Percentiles rank a stretch among this genome's conserved stretches.
phyloP scores from a whole-genome alignment of 2,888 invertebrate genomes.

The Druceiella hillmani region DNA sequence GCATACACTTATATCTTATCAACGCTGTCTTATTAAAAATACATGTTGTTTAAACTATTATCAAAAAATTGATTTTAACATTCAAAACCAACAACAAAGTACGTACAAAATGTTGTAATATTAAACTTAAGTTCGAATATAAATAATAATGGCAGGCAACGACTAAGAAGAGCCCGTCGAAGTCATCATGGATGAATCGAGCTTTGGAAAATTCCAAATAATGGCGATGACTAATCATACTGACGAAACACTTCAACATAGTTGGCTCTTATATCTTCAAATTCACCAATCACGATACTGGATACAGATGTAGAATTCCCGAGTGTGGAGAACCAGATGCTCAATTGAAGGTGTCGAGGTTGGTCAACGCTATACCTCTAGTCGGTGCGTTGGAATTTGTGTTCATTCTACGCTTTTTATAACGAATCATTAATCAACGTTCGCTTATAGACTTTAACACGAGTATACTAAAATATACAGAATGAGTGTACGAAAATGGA shows the following conservation, averaged over 20 bases:
- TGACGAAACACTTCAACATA: neutral
- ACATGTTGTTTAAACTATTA: too few relatives aligned
- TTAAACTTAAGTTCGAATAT: too few relatives aligned
- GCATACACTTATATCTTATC: too few relatives aligned
- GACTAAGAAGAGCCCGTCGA: too few relatives aligned
- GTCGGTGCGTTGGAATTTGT: too few relatives aligned
- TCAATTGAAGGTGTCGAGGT: neutral
- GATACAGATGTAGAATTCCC: neutral
- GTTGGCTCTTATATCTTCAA: neutral
- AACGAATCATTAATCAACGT: constrained; percentile 7
- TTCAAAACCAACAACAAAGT: too few relatives aligned
- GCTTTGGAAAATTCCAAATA: constrained; percentile 1
- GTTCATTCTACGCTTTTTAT: too few relatives aligned
- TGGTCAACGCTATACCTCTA: neutral
- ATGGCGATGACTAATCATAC: neutral
- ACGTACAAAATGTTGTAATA: too few relatives aligned
- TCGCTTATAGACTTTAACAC: constrained; percentile 22
- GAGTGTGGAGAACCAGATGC: neutral
- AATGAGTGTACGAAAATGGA: neutral
- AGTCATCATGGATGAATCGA: too few relatives aligned
- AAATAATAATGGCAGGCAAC: too few relatives aligned
- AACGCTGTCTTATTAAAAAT: too few relatives aligned
- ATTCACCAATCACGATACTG: neutral
- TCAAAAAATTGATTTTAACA: too few relatives aligned
- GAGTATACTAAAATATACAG: neutral